These are phyloP conservation scores for Melanchra persicariae DNA, from an alignment of 2,888 invertebrate genomes.

Conservation along the genomic window DNA sequence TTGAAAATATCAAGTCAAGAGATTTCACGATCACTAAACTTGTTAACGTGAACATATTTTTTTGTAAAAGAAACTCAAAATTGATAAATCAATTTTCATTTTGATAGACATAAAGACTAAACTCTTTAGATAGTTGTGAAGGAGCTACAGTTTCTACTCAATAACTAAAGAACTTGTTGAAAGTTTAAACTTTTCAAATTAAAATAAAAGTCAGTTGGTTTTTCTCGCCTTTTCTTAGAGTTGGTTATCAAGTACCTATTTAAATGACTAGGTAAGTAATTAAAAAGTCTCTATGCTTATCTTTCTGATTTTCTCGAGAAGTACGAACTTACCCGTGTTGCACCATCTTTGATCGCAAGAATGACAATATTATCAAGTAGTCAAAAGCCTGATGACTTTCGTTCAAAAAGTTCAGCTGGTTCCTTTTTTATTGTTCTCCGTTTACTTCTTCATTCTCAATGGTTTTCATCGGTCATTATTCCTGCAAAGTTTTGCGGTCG, in stretches of 20 bases:
- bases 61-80: background rate
- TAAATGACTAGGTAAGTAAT: conserved; percentile 18
- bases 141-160: conserved; percentile 26
- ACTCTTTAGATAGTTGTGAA: conserved; percentile 16
- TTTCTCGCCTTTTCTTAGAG: conserved; percentile 15
- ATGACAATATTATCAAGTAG: background rate
- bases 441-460: background rate
- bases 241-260: conserved; percentile 19
- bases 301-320: background rate
- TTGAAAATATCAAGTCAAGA: background rate
- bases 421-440: background rate
- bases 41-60: background rate
- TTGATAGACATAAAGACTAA: conserved; percentile 9
- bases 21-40: background rate
- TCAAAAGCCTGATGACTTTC: background rate
- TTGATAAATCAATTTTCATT: conserved; percentile 27
- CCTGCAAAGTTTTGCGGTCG: conserved; percentile 27
- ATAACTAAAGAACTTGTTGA: conserved; percentile 33
- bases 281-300: background rate
- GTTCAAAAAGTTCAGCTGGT: background rate
- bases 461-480: background rate
- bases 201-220: conserved; percentile 43
- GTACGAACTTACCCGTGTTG: background rate
- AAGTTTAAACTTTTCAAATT: conserved; percentile 54
- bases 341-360: background rate